Evolutionary conservation across 2,888 invertebrate species (phyloP).

Genomic region (Cetonia aurata): DNA sequence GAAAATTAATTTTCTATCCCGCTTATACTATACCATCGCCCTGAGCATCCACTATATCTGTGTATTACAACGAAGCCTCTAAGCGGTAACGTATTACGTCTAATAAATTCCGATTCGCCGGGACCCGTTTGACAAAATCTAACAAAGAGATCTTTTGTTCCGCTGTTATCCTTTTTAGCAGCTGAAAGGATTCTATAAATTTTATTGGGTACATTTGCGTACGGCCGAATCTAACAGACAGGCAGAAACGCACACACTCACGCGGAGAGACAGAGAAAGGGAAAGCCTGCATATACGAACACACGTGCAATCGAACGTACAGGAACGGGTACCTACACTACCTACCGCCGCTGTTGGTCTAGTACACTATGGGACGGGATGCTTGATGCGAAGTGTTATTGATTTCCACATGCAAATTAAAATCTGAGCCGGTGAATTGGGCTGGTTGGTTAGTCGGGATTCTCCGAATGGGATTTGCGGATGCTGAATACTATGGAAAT

Average conservation of each 20-base stretch:
- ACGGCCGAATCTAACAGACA: conserved; percentile 9
- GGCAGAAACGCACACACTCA: not conserved
- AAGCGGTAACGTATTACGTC: conserved; percentile 38
- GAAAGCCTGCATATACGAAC: not conserved
- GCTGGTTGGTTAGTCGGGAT: not conserved
- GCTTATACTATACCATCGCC: too few species aligned
- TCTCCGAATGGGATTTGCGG: not conserved
- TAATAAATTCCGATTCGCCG: conserved; percentile 38
- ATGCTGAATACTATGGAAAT: not conserved
- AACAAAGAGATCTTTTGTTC: conserved; percentile 41
- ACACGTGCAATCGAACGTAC: not conserved
- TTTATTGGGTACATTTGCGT: conserved; percentile 39
- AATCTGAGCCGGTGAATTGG: conserved; percentile 34
- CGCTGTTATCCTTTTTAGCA: conserved; percentile 38
- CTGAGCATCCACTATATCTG: conserved; percentile 2
- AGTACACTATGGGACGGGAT: conserved; percentile 17
- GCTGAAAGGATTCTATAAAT: conserved; percentile 41
- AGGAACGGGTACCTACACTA: conserved; percentile 3
- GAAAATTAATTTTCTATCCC: too few species aligned
- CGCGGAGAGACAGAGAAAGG: too few species aligned
- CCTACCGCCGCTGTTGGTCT: not conserved
- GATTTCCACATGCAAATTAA: conserved; percentile 41
- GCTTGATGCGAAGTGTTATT: conserved; percentile 35
- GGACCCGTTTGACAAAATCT: conserved; percentile 37
- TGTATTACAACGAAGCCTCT: conserved; percentile 34